Evolutionary conservation across 2,113 vertebrate genomes (phyloP).

Genomic region (Dasypus novemcinctus): DNA sequence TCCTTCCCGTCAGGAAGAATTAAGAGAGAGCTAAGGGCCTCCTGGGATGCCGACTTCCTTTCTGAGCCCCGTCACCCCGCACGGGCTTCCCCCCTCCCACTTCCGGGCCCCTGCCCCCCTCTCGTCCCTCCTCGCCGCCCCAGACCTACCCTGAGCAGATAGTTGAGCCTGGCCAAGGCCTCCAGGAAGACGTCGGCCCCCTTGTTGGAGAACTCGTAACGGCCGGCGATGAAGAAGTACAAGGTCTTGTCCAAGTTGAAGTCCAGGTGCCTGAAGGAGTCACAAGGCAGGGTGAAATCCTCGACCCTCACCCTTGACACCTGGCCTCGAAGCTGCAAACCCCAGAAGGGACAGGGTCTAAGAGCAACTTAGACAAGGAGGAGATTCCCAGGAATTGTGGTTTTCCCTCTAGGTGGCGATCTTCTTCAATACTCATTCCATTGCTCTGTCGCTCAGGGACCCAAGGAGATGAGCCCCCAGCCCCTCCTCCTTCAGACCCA

Average conservation of each 20-base stretch:
- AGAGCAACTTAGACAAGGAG: not conserved
- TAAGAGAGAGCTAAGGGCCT: not conserved
- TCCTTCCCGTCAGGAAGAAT: not conserved
- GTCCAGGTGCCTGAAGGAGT: slow-evolving; percentile 88
- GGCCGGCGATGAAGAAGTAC: slow-evolving; percentile 95
- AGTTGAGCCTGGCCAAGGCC: slow-evolving; percentile 93
- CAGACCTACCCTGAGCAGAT: slow-evolving; percentile 89
- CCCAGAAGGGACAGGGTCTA: not conserved
- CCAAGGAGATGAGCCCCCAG: not conserved
- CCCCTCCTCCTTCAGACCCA: not conserved
- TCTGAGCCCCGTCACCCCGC: not conserved
- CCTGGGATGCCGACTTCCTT: not conserved
- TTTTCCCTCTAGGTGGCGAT: not conserved
- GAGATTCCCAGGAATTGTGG: not conserved
- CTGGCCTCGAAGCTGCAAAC: not conserved
- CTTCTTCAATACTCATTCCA: not conserved
- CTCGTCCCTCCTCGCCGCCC: fast-evolving
- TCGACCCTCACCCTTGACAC: not conserved
- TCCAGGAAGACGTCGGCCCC: slow-evolving; percentile 94
- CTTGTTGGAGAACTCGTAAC: slow-evolving; percentile 96
- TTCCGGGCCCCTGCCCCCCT: not conserved
- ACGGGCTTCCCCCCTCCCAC: not conserved
- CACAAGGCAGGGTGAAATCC: not conserved
- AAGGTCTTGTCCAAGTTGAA: slow-evolving; percentile 95
- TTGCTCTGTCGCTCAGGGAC: not conserved